Conservation (phyloP, 1,140 invertebrate genomes). For the Brachionus plicatilis region DNA sequence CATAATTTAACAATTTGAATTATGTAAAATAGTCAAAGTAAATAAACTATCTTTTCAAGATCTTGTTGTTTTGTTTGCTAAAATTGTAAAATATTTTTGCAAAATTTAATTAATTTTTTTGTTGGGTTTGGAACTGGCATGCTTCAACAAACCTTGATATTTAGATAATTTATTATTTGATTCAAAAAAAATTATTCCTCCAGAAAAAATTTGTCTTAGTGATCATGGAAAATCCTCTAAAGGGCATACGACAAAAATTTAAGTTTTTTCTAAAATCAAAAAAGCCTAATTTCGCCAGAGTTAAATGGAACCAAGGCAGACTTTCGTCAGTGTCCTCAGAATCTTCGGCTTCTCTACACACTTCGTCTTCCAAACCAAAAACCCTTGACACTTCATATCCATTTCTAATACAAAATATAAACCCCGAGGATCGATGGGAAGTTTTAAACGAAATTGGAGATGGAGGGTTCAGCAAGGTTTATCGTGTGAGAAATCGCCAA, state of each 20-base stretch:
- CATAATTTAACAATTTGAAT: conserved; percentile 25
- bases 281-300: background rate
- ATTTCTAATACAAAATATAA: background rate
- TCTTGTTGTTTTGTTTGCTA: conserved; percentile 16
- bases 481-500: conserved; percentile 64
- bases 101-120: conserved; percentile 23
- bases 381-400: background rate
- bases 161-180: background rate
- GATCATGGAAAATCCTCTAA: conserved; percentile 11
- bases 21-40: background rate
- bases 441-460: conserved; percentile 78
- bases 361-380: background rate
- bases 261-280: background rate
- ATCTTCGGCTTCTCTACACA: background rate
- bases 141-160: background rate
- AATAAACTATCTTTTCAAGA: background rate
- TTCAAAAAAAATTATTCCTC: background rate
- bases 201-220: background rate
- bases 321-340: background rate
- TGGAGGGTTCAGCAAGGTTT: conserved; percentile 96
- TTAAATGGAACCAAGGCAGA: background rate
- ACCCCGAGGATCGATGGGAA: conserved; percentile 19
- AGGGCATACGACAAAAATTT: background rate
- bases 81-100: conserved; percentile 4
- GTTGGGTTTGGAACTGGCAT: background rate